Evolutionary conservation across 1,140 invertebrate species (phyloP).

Genomic region (Euura lappo): DNA sequence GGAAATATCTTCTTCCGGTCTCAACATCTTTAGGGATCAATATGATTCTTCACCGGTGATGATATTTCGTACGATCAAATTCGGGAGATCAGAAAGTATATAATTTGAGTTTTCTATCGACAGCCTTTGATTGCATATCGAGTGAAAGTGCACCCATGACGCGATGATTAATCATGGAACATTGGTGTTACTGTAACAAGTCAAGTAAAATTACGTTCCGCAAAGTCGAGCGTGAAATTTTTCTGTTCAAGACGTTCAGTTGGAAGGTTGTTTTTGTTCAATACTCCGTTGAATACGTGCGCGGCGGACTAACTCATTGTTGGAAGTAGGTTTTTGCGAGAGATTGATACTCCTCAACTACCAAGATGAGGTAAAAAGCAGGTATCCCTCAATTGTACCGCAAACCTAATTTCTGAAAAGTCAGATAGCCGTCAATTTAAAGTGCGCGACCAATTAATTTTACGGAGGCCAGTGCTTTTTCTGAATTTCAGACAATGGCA

Average conservation of each 20-base stretch:
- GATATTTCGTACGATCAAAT: too few relatives aligned
- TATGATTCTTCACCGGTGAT: too few relatives aligned
- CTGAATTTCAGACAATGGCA: too few relatives aligned
- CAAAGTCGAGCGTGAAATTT: constrained; percentile 4
- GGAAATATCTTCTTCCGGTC: too few relatives aligned
- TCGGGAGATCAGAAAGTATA: too few relatives aligned
- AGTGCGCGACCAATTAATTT: too few relatives aligned
- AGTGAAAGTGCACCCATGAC: constrained; percentile 3
- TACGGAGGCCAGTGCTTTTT: too few relatives aligned
- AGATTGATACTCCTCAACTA: not conserved
- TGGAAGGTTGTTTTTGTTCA: not conserved
- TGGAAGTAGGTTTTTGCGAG: not conserved
- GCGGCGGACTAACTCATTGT: not conserved
- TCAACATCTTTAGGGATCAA: too few relatives aligned
- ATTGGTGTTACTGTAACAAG: constrained; percentile 7
- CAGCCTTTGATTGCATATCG: constrained; percentile 7
- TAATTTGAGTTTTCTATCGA: not conserved
- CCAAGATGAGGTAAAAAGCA: not conserved
- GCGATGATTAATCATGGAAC: constrained; percentile 9
- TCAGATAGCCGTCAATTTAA: too few relatives aligned
- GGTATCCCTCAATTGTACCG: too few relatives aligned
- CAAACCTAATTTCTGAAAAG: too few relatives aligned
- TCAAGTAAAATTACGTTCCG: not conserved
- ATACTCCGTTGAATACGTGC: not conserved
- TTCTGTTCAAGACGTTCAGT: not conserved